These are phyloP conservation scores for Trichonephila clavata DNA, from an alignment of 1,140 invertebrate genomes.

Conservation along the genomic window DNA sequence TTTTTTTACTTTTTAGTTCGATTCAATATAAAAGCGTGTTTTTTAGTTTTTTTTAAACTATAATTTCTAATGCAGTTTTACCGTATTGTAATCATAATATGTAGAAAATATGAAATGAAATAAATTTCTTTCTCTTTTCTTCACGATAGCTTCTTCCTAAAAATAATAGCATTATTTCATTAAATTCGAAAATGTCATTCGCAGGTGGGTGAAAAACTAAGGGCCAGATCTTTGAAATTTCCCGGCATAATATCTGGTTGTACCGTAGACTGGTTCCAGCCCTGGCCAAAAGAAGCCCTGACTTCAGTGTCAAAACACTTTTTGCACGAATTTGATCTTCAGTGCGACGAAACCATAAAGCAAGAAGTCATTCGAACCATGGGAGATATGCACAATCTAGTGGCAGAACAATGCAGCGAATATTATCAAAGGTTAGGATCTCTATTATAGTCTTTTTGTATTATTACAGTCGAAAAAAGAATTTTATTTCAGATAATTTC, in stretches of 20 bases:
- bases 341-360: constrained; percentile 91
- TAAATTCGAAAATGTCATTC: not conserved
- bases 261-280: constrained; percentile 98
- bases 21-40: too few relatives aligned
- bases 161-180: too few relatives aligned
- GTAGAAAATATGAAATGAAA: too few relatives aligned
- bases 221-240: constrained; percentile 91
- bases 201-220: constrained; percentile 92
- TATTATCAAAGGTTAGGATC: constrained; percentile 91
- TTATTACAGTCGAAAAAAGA: too few relatives aligned
- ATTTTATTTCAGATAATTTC: too few relatives aligned
- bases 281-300: constrained; percentile 97
- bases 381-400: constrained; percentile 96
- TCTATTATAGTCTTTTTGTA: too few relatives aligned
- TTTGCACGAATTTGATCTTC: constrained; percentile 92
- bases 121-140: not conserved
- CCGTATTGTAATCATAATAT: too few relatives aligned
- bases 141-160: not conserved
- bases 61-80: too few relatives aligned
- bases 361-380: constrained; percentile 91
- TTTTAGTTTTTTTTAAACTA: too few relatives aligned
- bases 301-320: constrained; percentile 96
- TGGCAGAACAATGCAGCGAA: constrained; percentile 91
- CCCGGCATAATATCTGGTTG: constrained; percentile 97
- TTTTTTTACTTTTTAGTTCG: too few relatives aligned